A percentile compares a stretch with the other conserved stretches of the same genome.
phyloP scores from a whole-genome alignment of 2,113 vertebrate genomes.

The Leucopsar rothschildi region DNA sequence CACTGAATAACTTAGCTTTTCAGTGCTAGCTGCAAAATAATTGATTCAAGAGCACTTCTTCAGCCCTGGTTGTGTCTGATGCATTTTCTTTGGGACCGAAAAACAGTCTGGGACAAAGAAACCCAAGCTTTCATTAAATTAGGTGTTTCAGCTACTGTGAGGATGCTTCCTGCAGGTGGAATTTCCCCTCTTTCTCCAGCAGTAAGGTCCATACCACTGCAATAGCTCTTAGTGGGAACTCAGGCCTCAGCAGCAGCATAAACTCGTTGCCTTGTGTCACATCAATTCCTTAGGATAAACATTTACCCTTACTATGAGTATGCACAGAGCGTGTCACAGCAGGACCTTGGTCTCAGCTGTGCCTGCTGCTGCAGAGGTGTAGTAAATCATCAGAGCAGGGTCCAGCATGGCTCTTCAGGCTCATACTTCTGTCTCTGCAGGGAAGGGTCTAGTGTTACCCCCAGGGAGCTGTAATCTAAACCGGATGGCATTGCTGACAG shows the following conservation, averaged over 20 bases:
- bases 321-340: background rate
- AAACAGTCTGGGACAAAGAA: background rate
- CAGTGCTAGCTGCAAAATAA: background rate
- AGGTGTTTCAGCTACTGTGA: background rate
- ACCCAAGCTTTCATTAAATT: background rate
- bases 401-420: background rate
- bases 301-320: background rate
- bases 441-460: slow-evolving; percentile 37
- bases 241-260: background rate
- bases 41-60: background rate
- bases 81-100: background rate
- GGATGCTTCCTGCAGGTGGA: background rate
- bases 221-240: background rate
- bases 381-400: slow-evolving; percentile 2
- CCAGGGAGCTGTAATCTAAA: background rate
- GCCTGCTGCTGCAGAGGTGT: background rate
- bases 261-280: background rate
- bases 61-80: background rate
- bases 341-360: background rate
- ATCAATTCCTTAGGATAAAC: background rate
- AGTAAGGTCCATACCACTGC: background rate
- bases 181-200: background rate
- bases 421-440: background rate
- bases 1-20: background rate
- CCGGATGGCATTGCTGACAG: background rate